These are phyloP conservation scores for Copidosoma floridanum DNA, from an alignment of 1,140 invertebrate species.

Conservation along the genomic window DNA sequence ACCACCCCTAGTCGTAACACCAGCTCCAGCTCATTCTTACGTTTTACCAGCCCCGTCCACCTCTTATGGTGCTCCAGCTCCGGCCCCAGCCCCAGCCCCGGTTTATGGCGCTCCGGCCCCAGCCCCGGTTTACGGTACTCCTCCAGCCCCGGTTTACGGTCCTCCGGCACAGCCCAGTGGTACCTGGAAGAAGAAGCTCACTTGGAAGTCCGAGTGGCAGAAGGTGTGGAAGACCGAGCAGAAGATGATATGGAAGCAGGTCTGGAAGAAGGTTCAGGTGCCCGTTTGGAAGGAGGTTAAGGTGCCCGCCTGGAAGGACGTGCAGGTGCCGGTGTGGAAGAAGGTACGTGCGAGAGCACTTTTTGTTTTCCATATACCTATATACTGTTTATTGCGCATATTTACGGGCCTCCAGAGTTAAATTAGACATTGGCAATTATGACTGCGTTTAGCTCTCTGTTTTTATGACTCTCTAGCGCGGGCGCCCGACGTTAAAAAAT, in stretches of 20 bases:
- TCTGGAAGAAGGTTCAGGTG: conserved; percentile 53
- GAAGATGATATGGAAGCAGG: conserved; percentile 54
- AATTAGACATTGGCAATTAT: too few species aligned
- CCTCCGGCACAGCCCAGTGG: conserved; percentile 57
- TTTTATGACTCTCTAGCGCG: too few species aligned
- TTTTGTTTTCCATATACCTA: too few species aligned
- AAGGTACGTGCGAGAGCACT: too few species aligned
- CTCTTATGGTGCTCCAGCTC: conserved; percentile 35
- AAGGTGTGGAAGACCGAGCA: conserved; percentile 53
- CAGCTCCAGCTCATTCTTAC: conserved; percentile 18
- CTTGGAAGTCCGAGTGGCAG: conserved; percentile 56
- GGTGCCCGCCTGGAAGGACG: conserved; percentile 56
- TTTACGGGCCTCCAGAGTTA: too few species aligned
- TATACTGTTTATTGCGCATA: too few species aligned
- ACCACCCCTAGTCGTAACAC: too few species aligned
- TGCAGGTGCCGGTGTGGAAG: conserved; percentile 54
- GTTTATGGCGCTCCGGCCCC: conserved; percentile 16
- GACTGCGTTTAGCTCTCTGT: too few species aligned
- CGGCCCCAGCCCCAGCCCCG: background rate
- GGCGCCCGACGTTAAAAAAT: too few species aligned
- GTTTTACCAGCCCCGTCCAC: conserved; percentile 23
- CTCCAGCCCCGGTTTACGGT: conserved; percentile 27
- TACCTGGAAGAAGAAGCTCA: conserved; percentile 57
- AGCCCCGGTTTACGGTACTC: conserved; percentile 39
- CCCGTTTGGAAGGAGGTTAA: conserved; percentile 53